Percentiles rank a stretch among this genome's conserved stretches.
These are phyloP conservation scores for Trichomycterus rosablanca DNA, from an alignment of 2,113 vertebrate species.

Conservation along the genomic window DNA sequence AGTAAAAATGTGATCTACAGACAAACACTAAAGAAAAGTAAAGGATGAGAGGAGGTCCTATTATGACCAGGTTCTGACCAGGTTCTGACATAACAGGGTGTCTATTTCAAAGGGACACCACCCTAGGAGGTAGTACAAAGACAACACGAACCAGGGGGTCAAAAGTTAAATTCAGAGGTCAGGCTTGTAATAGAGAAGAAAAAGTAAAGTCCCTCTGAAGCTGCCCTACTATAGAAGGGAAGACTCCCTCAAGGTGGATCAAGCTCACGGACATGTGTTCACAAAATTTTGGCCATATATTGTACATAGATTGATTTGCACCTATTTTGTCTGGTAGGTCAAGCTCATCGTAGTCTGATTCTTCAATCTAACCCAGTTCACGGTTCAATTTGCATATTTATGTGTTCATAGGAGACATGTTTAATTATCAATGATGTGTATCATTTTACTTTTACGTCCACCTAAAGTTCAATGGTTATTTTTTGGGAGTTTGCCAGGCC, in stretches of 20 bases:
- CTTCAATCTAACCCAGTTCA: no score
- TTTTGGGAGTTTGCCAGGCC: constrained; percentile 52
- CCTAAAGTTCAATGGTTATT: constrained; percentile 40
- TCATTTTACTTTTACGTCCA: constrained; percentile 47
- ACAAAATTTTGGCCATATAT: no score
- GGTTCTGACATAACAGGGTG: constrained; percentile 17
- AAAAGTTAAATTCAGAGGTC: constrained; percentile 39
- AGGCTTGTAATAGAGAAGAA: constrained; percentile 16
- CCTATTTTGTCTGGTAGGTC: constrained; percentile 7
- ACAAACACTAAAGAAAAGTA: constrained; percentile 8
- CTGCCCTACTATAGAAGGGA: no score
- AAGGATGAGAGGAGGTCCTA: constrained; percentile 16
- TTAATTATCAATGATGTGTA: neutral
- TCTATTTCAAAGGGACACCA: constrained; percentile 34
- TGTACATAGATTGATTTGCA: constrained; percentile 8
- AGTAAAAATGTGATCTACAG: constrained; percentile 19
- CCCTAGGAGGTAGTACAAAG: constrained; percentile 19
- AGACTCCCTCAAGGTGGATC: no score
- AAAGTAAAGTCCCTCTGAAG: neutral
- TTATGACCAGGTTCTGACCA: constrained; percentile 25
- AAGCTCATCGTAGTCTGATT: constrained; percentile 6
- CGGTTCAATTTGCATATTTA: neutral
- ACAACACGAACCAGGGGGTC: constrained; percentile 25
- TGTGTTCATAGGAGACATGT: neutral
- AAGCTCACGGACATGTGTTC: no score